Evolutionary conservation across 1,140 invertebrate genomes (phyloP).

Genomic region (Musca vetustissima): DNA sequence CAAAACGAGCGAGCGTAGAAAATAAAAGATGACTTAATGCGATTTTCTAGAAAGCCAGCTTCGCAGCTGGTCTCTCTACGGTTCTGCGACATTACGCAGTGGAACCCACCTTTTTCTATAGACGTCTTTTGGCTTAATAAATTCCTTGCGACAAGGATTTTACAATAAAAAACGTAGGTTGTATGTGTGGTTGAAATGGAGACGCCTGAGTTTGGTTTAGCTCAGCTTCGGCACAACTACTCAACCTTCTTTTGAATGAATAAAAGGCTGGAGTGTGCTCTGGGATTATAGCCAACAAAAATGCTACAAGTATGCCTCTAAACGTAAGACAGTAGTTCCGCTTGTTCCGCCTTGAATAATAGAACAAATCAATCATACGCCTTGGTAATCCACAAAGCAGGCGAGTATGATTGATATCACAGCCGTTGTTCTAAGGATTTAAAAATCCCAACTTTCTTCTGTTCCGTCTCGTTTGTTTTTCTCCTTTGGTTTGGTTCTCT

Average conservation of each 20-base stretch:
- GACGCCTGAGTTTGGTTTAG: no score
- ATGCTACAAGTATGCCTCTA: no score
- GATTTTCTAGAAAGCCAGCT: no score
- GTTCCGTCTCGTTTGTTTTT: conserved; percentile 19
- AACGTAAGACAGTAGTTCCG: no score
- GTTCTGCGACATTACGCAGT: no score
- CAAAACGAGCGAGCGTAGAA: no score
- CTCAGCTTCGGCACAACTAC: conserved; percentile 3
- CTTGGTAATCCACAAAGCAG: conserved; percentile 51
- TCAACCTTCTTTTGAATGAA: conserved; percentile 6
- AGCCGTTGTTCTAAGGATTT: neutral
- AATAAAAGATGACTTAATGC: no score
- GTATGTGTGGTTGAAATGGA: neutral
- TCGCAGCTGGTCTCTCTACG: no score
- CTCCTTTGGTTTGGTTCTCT: conserved; percentile 1
- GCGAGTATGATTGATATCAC: conserved; percentile 32
- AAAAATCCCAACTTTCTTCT: neutral
- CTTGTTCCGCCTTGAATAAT: no score
- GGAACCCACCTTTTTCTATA: conserved; percentile 13
- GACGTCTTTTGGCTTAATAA: neutral
- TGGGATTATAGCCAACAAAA: no score
- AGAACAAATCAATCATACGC: conserved; percentile 6
- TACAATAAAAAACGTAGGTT: conserved; percentile 1
- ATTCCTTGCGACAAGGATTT: conserved; percentile 3
- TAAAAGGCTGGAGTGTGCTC: conserved; percentile 15